phyloP scores from a whole-genome alignment of 2,888 invertebrate species.

The Lasioglossum vierecki region DNA sequence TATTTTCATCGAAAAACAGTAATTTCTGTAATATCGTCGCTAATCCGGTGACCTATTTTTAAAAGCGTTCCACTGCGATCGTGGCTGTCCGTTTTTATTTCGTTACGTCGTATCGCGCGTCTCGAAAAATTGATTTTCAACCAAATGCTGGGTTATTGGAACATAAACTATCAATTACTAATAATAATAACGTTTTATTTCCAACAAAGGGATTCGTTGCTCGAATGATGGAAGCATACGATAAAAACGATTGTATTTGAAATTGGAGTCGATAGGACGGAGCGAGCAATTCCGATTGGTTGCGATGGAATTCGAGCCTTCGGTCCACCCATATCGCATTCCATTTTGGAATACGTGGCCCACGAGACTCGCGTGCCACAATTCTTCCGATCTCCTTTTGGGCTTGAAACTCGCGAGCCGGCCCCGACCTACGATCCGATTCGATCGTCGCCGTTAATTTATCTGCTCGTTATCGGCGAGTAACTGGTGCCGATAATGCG shows the following conservation, averaged over 20 bases:
- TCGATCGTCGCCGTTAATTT: constrained; percentile 11
- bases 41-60: not conserved
- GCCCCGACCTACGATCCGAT: not conserved
- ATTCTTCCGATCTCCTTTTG: not conserved
- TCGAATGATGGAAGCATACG: not conserved
- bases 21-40: not conserved
- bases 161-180: not conserved
- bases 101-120: not conserved
- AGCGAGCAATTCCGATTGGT: not conserved
- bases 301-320: constrained; percentile 8
- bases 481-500: constrained; percentile 18
- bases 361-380: not conserved
- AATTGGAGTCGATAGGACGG: not conserved
- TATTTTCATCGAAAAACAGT: constrained; percentile 5
- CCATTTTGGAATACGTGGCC: constrained; percentile 12
- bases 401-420: not conserved
- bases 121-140: not conserved
- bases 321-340: constrained; percentile 18
- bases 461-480: constrained; percentile 25
- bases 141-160: not conserved
- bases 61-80: not conserved
- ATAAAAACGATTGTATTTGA: constrained; percentile 3
- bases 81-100: not conserved
- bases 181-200: not conserved
- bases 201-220: not conserved